A percentile compares a stretch with the other conserved stretches of the same genome.
These are phyloP conservation scores for Anhinga rufa DNA, from an alignment of 2,113 vertebrate genomes.

Conservation along the genomic window DNA sequence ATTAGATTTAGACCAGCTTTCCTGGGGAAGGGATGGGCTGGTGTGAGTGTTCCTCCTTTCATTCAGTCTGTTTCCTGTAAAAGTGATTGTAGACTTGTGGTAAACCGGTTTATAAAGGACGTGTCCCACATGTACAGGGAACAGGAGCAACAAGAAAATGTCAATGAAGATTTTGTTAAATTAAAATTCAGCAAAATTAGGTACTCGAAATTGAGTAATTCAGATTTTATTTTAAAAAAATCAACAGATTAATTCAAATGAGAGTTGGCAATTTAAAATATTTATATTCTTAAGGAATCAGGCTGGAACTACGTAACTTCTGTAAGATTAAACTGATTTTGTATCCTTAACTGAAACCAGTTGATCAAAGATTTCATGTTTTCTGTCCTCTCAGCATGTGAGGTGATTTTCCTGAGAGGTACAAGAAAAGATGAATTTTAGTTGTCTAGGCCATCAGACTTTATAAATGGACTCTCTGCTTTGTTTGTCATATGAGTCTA, in stretches of 20 bases:
- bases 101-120: background rate
- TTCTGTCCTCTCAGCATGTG: background rate
- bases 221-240: background rate
- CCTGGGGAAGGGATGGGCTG: background rate
- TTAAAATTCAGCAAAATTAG: background rate
- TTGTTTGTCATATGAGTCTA: background rate
- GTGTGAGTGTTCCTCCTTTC: background rate
- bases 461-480: background rate
- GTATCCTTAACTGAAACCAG: background rate
- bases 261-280: background rate
- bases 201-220: background rate
- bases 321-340: background rate
- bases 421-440: background rate
- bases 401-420: background rate
- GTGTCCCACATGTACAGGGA: background rate
- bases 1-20: background rate
- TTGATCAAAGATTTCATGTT: background rate
- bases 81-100: background rate
- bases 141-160: background rate
- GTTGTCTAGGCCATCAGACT: background rate
- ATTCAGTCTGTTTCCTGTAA: background rate
- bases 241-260: background rate
- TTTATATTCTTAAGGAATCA: background rate
- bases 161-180: background rate
- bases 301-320: background rate